These are phyloP conservation scores for Conus canariensis DNA, from an alignment of 2,888 invertebrate genomes.

Conservation along the genomic window DNA sequence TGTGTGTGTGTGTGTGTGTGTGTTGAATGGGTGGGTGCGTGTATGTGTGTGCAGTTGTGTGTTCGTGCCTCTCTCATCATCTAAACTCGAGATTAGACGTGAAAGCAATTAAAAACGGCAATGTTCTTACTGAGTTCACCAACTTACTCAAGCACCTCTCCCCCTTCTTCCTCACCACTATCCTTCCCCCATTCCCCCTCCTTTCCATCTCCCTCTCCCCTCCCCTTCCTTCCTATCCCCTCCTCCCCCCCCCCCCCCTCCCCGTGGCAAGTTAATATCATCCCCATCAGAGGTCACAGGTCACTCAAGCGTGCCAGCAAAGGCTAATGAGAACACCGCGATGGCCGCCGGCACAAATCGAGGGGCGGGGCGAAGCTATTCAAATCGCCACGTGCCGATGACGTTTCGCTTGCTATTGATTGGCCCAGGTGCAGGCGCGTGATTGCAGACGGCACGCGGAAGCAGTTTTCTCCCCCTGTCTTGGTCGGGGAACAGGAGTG, in stretches of 20 bases:
- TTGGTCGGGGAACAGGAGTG: not conserved
- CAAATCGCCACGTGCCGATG: conserved; percentile 46
- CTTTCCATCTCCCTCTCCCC: not conserved
- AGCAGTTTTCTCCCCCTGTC: conserved; percentile 27
- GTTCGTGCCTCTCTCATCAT: too few relatives aligned
- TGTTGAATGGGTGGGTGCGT: too few relatives aligned
- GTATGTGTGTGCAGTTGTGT: too few relatives aligned
- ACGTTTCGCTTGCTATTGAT: conserved; percentile 42
- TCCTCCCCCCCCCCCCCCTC: not conserved
- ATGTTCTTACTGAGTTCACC: too few relatives aligned
- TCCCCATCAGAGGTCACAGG: conserved; percentile 34
- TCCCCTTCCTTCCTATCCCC: not conserved
- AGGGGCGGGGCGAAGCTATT: conserved; percentile 43
- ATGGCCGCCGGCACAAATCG: conserved; percentile 37
- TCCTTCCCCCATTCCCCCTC: not conserved
- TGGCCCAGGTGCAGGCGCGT: conserved; percentile 47
- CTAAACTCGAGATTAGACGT: too few relatives aligned
- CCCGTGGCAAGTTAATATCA: not conserved
- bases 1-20: too few relatives aligned
- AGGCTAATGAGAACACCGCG: conserved; percentile 38
- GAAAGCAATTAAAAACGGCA: too few relatives aligned
- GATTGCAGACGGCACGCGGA: conserved; percentile 45
- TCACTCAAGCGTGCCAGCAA: conserved; percentile 34
- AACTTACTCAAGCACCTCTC: not conserved
- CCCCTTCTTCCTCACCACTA: not conserved